Percentiles rank a stretch among this genome's conserved stretches.
phyloP scores from a whole-genome alignment of 2,888 invertebrate genomes.

The Acholoe squamosa region DNA sequence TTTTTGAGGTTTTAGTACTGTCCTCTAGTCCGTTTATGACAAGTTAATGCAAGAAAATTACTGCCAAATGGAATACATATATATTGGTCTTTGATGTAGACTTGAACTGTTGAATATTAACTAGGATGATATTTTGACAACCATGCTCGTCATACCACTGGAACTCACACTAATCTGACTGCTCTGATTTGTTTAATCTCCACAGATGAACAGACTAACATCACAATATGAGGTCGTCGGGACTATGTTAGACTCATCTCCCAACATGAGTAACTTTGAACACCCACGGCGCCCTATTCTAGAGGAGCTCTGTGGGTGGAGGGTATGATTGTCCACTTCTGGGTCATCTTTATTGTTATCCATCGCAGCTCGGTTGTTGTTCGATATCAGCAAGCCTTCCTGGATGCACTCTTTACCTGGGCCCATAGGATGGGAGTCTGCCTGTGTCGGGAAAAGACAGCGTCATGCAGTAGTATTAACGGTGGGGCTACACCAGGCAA shows the following conservation, averaged over 20 bases:
- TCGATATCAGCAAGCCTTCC: not conserved
- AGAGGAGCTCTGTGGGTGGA: not conserved
- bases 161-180: too few species aligned
- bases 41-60: too few species aligned
- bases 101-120: too few species aligned
- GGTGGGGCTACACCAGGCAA: constrained; percentile 34
- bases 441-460: constrained; percentile 57
- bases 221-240: not conserved
- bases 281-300: not conserved
- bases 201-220: not conserved
- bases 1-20: too few species aligned
- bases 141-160: too few species aligned
- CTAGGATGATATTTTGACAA: too few species aligned
- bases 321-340: constrained; percentile 46
- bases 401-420: not conserved
- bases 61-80: too few species aligned
- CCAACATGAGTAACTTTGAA: not conserved
- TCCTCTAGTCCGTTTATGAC: too few species aligned
- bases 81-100: too few species aligned
- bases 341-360: constrained; percentile 35
- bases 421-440: constrained; percentile 50
- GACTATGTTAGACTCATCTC: not conserved
- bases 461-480: constrained; percentile 14
- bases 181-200: not conserved
- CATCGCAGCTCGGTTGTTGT: not conserved